These are phyloP conservation scores for Chanos chanos DNA, from an alignment of 2,797 vertebrate species.

Conservation along the genomic window DNA sequence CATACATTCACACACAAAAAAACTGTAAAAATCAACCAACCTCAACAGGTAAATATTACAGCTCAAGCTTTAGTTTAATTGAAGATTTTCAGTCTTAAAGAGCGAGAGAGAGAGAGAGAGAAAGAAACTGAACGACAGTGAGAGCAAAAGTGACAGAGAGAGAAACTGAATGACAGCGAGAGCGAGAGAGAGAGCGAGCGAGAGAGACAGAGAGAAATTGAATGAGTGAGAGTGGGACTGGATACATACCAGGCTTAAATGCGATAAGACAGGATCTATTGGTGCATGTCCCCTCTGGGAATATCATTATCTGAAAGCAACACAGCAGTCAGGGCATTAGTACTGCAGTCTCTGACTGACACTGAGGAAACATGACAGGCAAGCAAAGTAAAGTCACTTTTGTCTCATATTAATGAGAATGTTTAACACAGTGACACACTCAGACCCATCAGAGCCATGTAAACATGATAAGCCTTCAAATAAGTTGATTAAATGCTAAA, in stretches of 20 bases:
- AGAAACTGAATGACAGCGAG: too few species aligned
- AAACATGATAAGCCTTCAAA: too few species aligned
- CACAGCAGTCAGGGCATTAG: too few species aligned
- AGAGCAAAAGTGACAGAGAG: background rate
- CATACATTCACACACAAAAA: background rate
- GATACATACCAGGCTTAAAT: constrained; percentile 89
- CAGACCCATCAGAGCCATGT: too few species aligned
- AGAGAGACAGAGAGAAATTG: background rate
- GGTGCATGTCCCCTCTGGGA: constrained; percentile 96
- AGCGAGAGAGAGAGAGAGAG: background rate
- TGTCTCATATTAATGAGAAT: too few species aligned
- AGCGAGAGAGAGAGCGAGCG: background rate
- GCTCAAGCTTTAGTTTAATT: background rate
- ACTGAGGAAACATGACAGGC: too few species aligned
- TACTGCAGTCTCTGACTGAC: too few species aligned
- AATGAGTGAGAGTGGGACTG: background rate
- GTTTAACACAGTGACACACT: too few species aligned
- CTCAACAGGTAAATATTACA: background rate
- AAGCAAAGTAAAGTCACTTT: too few species aligned
- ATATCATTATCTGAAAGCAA: constrained; percentile 91
- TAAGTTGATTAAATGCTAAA: too few species aligned
- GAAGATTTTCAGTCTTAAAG: background rate
- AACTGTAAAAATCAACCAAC: background rate
- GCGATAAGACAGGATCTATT: constrained; percentile 97
- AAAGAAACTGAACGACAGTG: background rate